Evolutionary conservation across 2,888 invertebrate species (phyloP).

Genomic region (Quadriops clusia): DNA sequence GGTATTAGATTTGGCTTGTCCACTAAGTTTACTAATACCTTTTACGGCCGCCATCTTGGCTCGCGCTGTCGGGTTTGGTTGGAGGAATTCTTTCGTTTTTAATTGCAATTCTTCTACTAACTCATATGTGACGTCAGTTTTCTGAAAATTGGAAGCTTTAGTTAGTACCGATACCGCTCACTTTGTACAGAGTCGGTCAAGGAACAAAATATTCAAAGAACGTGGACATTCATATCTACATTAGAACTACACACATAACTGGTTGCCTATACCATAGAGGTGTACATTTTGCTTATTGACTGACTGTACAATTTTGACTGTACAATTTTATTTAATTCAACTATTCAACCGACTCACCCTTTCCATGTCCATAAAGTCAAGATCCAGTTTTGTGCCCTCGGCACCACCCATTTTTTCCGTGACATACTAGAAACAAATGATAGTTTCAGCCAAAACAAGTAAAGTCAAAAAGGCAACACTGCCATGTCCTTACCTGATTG

Average conservation of each 20-base stretch:
- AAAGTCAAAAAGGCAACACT: slow-evolving; percentile 1
- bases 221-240: not conserved
- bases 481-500: slow-evolving; percentile 80
- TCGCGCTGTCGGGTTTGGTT: slow-evolving; percentile 94
- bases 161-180: not conserved
- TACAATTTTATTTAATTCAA: slow-evolving; percentile 3
- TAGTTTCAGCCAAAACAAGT: slow-evolving; percentile 8
- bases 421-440: slow-evolving; percentile 80
- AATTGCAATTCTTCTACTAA: slow-evolving; percentile 91
- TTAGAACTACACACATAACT: not conserved
- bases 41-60: slow-evolving; percentile 93
- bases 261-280: too few species aligned
- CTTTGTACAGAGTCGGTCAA: not conserved
- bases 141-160: slow-evolving; percentile 45
- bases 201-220: slow-evolving; percentile 3
- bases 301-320: not conserved
- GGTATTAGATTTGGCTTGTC: slow-evolving; percentile 91
- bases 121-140: slow-evolving; percentile 96
- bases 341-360: slow-evolving; percentile 54
- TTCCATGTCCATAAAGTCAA: slow-evolving; percentile 99
- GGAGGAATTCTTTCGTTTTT: slow-evolving; percentile 97
- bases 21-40: slow-evolving; percentile 91
- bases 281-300: not conserved
- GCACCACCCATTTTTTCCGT: slow-evolving; percentile 99
- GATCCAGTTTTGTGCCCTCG: slow-evolving; percentile 97